Conservation (phyloP, 2,113 vertebrate species). For the Takifugu flavidus region DNA sequence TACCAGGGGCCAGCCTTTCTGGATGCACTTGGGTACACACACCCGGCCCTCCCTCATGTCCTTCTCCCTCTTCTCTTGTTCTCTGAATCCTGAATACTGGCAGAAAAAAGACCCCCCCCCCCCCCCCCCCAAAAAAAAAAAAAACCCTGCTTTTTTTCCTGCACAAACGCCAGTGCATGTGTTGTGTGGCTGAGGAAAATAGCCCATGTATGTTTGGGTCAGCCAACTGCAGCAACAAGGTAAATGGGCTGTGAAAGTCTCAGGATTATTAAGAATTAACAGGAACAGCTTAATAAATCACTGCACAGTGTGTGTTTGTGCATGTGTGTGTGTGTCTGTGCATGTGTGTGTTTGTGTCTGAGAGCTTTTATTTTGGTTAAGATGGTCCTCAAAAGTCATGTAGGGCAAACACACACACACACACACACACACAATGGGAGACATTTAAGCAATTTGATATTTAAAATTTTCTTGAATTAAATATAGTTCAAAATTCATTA, state of each 20-base stretch:
- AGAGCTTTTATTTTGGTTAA: conserved; percentile 9
- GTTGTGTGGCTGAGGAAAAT: conserved; percentile 8
- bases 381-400: conserved; percentile 52
- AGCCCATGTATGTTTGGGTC: conserved; percentile 14
- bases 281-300: conserved; percentile 78
- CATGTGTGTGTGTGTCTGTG: conserved; percentile 22
- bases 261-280: conserved; percentile 82
- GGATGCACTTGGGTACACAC: conserved; percentile 43
- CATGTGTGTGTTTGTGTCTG: conserved; percentile 18
- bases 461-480: conserved; percentile 10
- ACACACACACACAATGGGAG: conserved; percentile 22
- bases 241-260: conserved; percentile 81
- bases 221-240: conserved; percentile 74
- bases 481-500: conserved; percentile 8
- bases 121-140: not conserved
- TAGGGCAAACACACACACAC: conserved; percentile 4
- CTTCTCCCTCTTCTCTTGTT: conserved; percentile 31
- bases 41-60: conserved; percentile 26
- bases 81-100: conserved; percentile 44
- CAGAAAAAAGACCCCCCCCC: conserved; percentile 42
- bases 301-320: conserved; percentile 37
- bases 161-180: conserved; percentile 9
- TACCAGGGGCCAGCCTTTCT: conserved; percentile 52
- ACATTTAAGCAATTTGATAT: conserved; percentile 1
- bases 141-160: conserved; percentile 29